Conservation (phyloP, 2,888 invertebrate species). For the Carcina quercana region DNA sequence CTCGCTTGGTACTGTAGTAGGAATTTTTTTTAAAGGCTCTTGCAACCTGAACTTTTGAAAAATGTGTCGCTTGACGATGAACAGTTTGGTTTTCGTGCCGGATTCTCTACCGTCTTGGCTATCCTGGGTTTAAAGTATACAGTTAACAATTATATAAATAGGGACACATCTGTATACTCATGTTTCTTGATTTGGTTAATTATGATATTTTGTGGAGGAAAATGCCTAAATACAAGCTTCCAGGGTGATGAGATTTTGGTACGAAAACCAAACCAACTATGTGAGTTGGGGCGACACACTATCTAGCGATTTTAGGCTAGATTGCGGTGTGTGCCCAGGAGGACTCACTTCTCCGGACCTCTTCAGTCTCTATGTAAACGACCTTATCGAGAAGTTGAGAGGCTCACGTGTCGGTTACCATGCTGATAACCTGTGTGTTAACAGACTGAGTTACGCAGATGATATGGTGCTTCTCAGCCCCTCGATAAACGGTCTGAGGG, state of each 20-base stretch:
- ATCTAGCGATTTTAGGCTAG: conserved; percentile 13
- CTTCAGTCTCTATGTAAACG: conserved; percentile 12
- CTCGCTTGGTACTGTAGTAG: conserved; percentile 14
- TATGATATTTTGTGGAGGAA: conserved; percentile 16
- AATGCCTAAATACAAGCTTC: conserved; percentile 6
- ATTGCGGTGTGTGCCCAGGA: conserved; percentile 18
- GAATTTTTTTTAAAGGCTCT: conserved; percentile 14
- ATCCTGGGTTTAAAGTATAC: conserved; percentile 14
- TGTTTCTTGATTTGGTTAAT: conserved; percentile 17
- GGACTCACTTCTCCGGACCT: conserved; percentile 16
- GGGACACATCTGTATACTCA: conserved; percentile 9
- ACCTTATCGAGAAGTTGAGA: conserved; percentile 11
- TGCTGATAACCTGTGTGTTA: conserved; percentile 5
- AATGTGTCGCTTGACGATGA: conserved; percentile 9
- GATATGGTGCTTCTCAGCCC: no score
- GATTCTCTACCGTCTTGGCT: conserved; percentile 15
- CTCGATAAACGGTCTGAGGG: conserved; percentile 10
- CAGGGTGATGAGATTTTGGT: conserved; percentile 15
- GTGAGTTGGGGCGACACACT: conserved; percentile 12
- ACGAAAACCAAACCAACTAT: conserved; percentile 9
- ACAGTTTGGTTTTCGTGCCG: conserved; percentile 17
- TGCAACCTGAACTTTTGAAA: conserved; percentile 8
- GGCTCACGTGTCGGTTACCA: conserved; percentile 7
- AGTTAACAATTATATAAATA: conserved; percentile 7
- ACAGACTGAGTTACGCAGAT: conserved; percentile 13